Conservation (phyloP, 2,888 invertebrate genomes). For the Atrina japonica region DNA sequence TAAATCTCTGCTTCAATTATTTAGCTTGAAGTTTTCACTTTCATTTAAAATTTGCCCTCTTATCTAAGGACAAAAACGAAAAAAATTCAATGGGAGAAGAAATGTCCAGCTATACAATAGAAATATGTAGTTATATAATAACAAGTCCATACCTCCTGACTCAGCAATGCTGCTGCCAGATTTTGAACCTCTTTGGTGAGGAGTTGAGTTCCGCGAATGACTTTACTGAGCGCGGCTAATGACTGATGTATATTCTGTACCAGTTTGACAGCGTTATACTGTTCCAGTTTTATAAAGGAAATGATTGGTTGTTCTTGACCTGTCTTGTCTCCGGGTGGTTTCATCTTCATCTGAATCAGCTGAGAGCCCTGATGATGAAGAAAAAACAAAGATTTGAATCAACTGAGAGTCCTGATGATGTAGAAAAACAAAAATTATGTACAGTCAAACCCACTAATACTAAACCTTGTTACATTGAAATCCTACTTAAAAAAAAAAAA, state of each 20-base stretch:
- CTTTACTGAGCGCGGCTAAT: slow-evolving; percentile 84
- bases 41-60: too few species aligned
- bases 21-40: too few species aligned
- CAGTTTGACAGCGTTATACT: slow-evolving; percentile 83
- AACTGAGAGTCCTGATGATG: not conserved
- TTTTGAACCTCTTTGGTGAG: slow-evolving; percentile 82
- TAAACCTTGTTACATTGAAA: too few species aligned
- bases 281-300: slow-evolving; percentile 86
- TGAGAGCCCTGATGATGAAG: slow-evolving; percentile 72
- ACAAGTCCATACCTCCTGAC: slow-evolving; percentile 82
- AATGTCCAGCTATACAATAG: too few species aligned
- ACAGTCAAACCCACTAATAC: too few species aligned
- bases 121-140: too few species aligned
- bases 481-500: too few species aligned
- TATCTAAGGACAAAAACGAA: too few species aligned
- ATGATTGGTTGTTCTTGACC: slow-evolving; percentile 82
- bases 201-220: slow-evolving; percentile 84
- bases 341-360: slow-evolving; percentile 77
- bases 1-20: too few species aligned
- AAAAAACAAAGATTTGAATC: not conserved
- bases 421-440: not conserved
- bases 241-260: slow-evolving; percentile 85
- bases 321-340: slow-evolving; percentile 74
- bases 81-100: too few species aligned
- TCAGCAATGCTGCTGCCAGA: slow-evolving; percentile 82